These are phyloP conservation scores for Drosophila hydei DNA, from an alignment of 1,140 invertebrate genomes.

Conservation along the genomic window DNA sequence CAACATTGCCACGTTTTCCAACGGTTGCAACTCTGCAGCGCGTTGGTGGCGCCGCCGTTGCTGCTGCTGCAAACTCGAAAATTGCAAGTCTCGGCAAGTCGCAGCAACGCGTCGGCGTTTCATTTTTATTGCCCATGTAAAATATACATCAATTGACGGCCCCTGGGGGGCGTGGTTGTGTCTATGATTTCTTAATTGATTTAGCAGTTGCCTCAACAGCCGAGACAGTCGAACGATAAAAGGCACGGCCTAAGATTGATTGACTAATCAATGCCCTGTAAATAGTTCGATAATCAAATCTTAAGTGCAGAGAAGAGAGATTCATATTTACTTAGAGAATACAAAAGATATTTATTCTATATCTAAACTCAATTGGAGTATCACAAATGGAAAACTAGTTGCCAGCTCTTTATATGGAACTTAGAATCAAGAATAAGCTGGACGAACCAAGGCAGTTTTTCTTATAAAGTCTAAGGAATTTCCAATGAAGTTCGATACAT, in stretches of 20 bases:
- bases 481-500: no score
- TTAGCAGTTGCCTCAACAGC: conserved; percentile 37
- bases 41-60: conserved; percentile 69
- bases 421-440: no score
- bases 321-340: no score
- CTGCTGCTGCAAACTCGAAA: conserved; percentile 63
- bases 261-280: background rate
- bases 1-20: conserved; percentile 54
- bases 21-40: conserved; percentile 32
- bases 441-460: no score
- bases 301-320: no score
- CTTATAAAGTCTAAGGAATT: no score
- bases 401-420: no score
- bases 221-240: conserved; percentile 1
- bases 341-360: no score
- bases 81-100: conserved; percentile 52
- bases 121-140: conserved; percentile 41
- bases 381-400: no score
- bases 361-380: no score
- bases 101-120: conserved; percentile 35
- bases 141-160: conserved; percentile 24
- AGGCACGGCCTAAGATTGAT: background rate
- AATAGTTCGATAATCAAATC: background rate
- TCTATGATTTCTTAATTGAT: conserved; percentile 76
- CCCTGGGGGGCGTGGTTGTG: conserved; percentile 51